Evolutionary conservation across 2,888 invertebrate genomes (phyloP).

Genomic region (Drosophila leonis): DNA sequence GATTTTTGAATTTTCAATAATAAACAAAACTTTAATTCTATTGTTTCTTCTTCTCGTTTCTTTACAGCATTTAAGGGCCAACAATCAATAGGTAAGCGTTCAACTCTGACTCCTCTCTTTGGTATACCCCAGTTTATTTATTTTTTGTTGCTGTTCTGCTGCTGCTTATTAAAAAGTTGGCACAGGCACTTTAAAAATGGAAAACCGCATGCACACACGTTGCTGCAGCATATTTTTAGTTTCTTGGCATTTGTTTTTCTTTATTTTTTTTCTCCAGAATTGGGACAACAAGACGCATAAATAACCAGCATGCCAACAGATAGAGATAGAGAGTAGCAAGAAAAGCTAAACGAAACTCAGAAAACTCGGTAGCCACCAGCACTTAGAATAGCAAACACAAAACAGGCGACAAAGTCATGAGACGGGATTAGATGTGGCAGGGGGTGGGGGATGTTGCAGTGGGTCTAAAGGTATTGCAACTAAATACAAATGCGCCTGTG

Average conservation of each 20-base stretch:
- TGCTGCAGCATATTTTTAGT: constrained; percentile 48
- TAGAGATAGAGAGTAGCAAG: constrained; percentile 19
- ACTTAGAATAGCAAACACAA: constrained; percentile 79
- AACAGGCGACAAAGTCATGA: constrained; percentile 55
- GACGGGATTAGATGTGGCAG: constrained; percentile 19
- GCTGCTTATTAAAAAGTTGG: constrained; percentile 69
- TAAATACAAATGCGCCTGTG: constrained; percentile 68
- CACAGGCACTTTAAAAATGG: constrained; percentile 47
- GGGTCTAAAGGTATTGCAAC: constrained; percentile 65
- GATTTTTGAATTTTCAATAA: constrained; percentile 60
- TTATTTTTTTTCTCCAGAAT: constrained; percentile 48
- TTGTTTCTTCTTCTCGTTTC: constrained; percentile 18
- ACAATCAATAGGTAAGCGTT: constrained; percentile 63
- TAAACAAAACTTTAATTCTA: constrained; percentile 39
- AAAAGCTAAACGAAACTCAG: constrained; percentile 17
- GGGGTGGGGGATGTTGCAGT: background rate
- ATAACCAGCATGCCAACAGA: constrained; percentile 74
- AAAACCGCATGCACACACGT: constrained; percentile 50
- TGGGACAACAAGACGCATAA: constrained; percentile 80
- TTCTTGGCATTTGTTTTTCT: constrained; percentile 7
- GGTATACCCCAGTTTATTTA: constrained; percentile 7
- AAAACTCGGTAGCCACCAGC: constrained; percentile 63
- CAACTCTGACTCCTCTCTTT: background rate
- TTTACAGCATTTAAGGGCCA: constrained; percentile 46
- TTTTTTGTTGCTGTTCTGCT: constrained; percentile 16